Evolutionary conservation across 2,888 invertebrate genomes (phyloP).

Genomic region (Archips crataeganus): DNA sequence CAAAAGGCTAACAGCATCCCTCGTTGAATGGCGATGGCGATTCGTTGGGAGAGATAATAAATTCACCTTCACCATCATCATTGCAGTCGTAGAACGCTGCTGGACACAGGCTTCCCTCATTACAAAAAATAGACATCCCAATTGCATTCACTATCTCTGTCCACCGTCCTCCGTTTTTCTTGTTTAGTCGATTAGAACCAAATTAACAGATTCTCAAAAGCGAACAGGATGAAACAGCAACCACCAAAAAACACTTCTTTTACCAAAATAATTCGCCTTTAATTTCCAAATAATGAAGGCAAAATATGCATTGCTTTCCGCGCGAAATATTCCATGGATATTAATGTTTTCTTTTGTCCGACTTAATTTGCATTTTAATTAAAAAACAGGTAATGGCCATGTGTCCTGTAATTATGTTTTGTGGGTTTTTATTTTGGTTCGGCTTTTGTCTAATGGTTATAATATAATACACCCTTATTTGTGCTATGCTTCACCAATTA

Average conservation of each 20-base stretch:
- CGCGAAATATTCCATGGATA: slow-evolving; percentile 2
- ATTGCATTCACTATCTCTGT: too few species aligned
- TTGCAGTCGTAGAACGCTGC: too few species aligned
- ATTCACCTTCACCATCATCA: too few species aligned
- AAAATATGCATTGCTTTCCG: slow-evolving; percentile 39
- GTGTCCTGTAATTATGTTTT: slow-evolving; percentile 9
- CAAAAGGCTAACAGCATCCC: too few species aligned
- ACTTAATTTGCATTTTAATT: slow-evolving; percentile 41
- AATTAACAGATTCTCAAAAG: background rate
- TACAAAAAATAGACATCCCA: too few species aligned
- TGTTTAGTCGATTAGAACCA: too few species aligned
- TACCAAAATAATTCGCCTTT: slow-evolving; percentile 27
- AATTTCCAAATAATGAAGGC: slow-evolving; percentile 38
- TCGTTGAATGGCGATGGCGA: too few species aligned
- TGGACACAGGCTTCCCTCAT: too few species aligned
- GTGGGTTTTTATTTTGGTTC: slow-evolving; percentile 1
- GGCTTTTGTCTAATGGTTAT: background rate
- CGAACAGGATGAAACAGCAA: background rate
- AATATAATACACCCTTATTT: background rate
- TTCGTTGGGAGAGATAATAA: too few species aligned
- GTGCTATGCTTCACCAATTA: too few species aligned
- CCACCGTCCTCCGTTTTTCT: too few species aligned
- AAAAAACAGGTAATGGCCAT: slow-evolving; percentile 22
- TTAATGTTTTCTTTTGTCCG: slow-evolving; percentile 41
- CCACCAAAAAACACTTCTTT: background rate